phyloP scores from a whole-genome alignment of 1,140 invertebrate genomes.

The Neodiprion fabricii region DNA sequence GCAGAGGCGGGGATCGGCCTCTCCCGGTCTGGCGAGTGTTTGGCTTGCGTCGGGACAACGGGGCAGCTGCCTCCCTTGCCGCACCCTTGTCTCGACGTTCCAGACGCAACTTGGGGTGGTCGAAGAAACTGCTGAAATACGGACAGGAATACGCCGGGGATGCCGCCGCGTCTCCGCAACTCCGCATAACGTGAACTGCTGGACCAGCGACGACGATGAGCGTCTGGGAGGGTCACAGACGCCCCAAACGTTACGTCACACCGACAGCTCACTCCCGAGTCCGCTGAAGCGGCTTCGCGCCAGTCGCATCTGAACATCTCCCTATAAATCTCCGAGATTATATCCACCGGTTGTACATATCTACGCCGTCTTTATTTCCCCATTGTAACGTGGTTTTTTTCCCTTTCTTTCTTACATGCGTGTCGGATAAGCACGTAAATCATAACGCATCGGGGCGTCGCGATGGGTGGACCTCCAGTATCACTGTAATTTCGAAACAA shows the following conservation, averaged over 20 bases:
- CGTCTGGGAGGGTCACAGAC: not conserved
- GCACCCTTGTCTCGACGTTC: not conserved
- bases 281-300: not conserved
- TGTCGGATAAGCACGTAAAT: not conserved
- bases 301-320: not conserved
- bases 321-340: not conserved
- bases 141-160: not conserved
- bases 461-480: not conserved
- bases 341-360: not conserved
- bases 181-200: not conserved
- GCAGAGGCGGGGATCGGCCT: not conserved
- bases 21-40: not conserved
- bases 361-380: conserved; percentile 2
- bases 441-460: conserved; percentile 3
- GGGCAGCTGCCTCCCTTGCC: not conserved
- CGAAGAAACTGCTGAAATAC: not conserved
- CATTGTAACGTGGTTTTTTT: conserved; percentile 1
- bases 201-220: not conserved
- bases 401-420: not conserved
- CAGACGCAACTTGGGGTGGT: not conserved
- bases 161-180: not conserved
- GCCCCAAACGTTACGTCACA: conserved; percentile 4
- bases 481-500: conserved; percentile 5
- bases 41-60: not conserved
- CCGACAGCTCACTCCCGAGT: conserved; percentile 3